Conservation (phyloP, 2,888 invertebrate species). For the Saturnia japonica region DNA sequence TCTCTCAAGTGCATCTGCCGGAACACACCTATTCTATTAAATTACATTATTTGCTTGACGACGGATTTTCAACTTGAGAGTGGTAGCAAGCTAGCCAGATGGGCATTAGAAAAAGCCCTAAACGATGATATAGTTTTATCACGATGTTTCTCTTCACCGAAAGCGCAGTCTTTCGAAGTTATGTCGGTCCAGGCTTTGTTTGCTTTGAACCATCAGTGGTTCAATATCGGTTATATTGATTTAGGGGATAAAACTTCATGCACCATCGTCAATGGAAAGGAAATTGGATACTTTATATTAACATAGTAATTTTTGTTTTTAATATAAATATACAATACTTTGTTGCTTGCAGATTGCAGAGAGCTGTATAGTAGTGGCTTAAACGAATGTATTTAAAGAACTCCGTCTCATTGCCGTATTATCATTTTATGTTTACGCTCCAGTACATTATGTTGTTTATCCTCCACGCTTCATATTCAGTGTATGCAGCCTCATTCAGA, state of each 20-base stretch:
- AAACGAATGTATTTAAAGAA: conserved; percentile 13
- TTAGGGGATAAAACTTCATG: not conserved
- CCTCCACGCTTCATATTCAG: conserved; percentile 34
- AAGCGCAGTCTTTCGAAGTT: no score
- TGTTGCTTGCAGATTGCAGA: not conserved
- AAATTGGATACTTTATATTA: not conserved
- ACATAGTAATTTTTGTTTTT: not conserved
- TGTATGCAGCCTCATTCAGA: conserved; percentile 31
- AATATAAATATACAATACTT: not conserved
- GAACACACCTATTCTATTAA: no score
- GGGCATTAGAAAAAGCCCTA: no score
- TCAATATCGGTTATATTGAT: no score
- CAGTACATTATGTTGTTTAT: conserved; percentile 42
- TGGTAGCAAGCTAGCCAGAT: no score
- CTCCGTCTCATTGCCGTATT: conserved; percentile 28
- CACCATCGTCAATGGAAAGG: not conserved
- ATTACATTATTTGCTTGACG: no score
- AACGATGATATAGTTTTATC: no score
- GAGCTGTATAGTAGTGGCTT: not conserved
- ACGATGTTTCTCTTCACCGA: no score
- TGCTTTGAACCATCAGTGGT: no score
- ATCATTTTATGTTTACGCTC: conserved; percentile 44
- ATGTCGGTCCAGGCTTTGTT: no score
- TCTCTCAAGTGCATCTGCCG: no score
- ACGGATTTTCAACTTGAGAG: no score